Conservation (phyloP, 30 jellyfish, hydroid and myxozoan genomes). For the Aurelia sp. region DNA sequence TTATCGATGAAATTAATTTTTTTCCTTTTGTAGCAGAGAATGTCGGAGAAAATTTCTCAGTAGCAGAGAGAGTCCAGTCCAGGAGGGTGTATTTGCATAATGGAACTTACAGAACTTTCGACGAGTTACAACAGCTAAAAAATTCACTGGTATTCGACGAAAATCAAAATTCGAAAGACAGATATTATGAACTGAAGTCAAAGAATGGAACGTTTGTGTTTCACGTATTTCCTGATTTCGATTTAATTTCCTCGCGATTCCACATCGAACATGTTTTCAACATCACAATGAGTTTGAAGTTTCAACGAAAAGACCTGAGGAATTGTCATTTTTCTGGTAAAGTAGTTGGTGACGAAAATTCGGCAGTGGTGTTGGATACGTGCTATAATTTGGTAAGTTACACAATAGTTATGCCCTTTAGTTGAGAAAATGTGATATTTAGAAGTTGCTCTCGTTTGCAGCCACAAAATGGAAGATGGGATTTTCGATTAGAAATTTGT, state of each 20-base stretch:
- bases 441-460: not conserved
- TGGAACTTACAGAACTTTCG: constrained; percentile 12
- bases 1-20: not conserved
- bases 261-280: constrained; percentile 41
- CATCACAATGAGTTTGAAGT: not conserved
- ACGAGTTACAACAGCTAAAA: not conserved
- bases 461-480: constrained; percentile 13
- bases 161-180: not conserved
- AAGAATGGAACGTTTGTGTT: constrained; percentile 11
- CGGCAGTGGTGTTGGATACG: constrained; percentile 78
- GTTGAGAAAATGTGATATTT: not conserved
- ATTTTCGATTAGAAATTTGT: constrained; percentile 20
- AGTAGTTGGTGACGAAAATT: constrained; percentile 47
- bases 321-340: constrained; percentile 73
- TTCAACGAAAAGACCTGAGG: not conserved
- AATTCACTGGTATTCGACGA: not conserved
- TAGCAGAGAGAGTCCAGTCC: constrained; percentile 47
- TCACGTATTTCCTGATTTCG: constrained; percentile 20
- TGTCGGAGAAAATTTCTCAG: not conserved
- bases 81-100: constrained; percentile 33
- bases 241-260: constrained; percentile 65
- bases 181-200: constrained; percentile 31
- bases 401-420: not conserved
- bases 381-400: constrained; percentile 93
- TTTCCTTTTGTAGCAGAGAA: not conserved